phyloP scores from a whole-genome alignment of 2,113 vertebrate species.

The Thamnophis sirtalis region DNA sequence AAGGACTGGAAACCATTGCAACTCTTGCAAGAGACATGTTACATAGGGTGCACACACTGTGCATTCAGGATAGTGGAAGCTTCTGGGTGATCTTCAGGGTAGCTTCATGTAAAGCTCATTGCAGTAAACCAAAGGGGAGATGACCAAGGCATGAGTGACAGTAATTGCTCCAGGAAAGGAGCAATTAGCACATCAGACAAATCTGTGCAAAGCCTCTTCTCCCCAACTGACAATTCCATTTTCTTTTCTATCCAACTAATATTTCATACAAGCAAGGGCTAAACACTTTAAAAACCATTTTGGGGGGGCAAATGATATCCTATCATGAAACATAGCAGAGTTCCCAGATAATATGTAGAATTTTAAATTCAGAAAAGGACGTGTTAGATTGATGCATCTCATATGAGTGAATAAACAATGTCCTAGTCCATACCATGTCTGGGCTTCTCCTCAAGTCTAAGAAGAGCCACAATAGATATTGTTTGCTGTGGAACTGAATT shows the following conservation, averaged over 20 bases:
- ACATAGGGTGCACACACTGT: background rate
- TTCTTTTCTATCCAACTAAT: background rate
- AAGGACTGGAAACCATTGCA: background rate
- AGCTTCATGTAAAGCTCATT: background rate
- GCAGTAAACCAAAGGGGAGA: background rate
- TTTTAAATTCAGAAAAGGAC: background rate
- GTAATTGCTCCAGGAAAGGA: background rate
- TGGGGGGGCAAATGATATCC: background rate
- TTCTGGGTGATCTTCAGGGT: background rate
- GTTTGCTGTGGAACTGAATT: background rate
- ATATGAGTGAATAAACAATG: background rate
- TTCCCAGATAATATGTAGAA: background rate
- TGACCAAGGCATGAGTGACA: background rate
- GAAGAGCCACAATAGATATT: background rate
- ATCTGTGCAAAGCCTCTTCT: background rate
- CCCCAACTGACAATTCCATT: background rate
- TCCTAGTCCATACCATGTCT: background rate
- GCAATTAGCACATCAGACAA: background rate
- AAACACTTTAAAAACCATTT: background rate
- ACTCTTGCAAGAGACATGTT: background rate
- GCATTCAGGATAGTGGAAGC: background rate
- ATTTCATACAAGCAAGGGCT: background rate
- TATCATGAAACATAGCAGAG: background rate
- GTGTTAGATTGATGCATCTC: background rate
- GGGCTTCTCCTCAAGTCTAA: background rate